Conservation (phyloP, 1,140 invertebrate species). For the Drosophila sulfurigaster region DNA sequence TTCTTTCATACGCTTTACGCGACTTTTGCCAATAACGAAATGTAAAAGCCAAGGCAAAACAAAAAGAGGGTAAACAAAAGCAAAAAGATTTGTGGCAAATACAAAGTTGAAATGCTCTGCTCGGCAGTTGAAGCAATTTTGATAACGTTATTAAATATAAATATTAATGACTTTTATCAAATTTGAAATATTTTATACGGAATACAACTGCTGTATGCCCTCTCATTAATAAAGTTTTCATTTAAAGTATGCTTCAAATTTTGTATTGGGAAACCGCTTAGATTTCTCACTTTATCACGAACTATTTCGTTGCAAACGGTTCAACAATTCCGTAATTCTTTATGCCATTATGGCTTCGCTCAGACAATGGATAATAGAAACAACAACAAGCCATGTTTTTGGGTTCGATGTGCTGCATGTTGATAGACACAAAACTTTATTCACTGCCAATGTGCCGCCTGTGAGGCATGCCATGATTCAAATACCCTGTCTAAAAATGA, state of each 20-base stretch:
- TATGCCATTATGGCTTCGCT: not conserved
- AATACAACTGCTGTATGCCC: not conserved
- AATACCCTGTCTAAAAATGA: constrained; percentile 19
- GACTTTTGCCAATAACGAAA: constrained; percentile 38
- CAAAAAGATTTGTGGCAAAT: constrained; percentile 2
- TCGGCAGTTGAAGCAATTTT: not conserved
- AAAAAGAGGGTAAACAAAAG: not conserved
- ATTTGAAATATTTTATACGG: not conserved
- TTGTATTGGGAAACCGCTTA: not conserved
- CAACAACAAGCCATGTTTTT: constrained; percentile 29
- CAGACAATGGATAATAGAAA: constrained; percentile 20
- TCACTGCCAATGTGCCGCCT: constrained; percentile 38
- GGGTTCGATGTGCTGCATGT: constrained; percentile 45
- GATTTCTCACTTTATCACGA: not conserved
- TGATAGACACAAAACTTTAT: constrained; percentile 56
- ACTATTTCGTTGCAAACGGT: constrained; percentile 25
- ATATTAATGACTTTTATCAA: not conserved
- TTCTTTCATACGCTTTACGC: constrained; percentile 24
- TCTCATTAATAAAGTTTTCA: not conserved
- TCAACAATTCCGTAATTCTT: constrained; percentile 24
- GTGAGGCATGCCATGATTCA: not conserved
- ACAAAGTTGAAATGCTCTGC: constrained; percentile 21
- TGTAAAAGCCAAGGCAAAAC: constrained; percentile 15
- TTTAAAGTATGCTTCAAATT: not conserved
- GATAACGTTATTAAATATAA: not conserved